These are phyloP conservation scores for Crossoptilon crossoptilon DNA, from an alignment of 2,797 vertebrate genomes.

Conservation along the genomic window DNA sequence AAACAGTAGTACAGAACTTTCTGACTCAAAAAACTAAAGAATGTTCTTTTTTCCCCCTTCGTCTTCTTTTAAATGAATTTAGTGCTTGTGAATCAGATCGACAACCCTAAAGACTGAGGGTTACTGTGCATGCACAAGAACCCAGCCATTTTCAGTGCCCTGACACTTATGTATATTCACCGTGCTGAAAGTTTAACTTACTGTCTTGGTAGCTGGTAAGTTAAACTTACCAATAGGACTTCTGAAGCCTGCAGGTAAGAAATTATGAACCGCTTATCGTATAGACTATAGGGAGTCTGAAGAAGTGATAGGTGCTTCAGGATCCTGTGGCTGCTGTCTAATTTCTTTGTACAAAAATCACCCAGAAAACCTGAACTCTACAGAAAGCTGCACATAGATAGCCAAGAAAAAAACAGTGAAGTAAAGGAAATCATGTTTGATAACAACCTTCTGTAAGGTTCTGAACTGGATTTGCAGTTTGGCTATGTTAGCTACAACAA, in stretches of 20 bases:
- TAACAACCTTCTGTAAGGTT: not conserved
- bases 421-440: not conserved
- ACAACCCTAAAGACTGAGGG: not conserved
- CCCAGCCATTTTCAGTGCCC: not conserved
- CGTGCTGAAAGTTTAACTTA: not conserved
- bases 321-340: not conserved
- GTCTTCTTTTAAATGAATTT: not conserved
- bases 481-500: not conserved
- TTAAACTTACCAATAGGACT: not conserved
- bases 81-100: not conserved
- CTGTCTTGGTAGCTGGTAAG: not conserved
- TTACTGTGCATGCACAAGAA: not conserved
- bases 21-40: constrained; percentile 58
- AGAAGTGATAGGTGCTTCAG: not conserved
- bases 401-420: not conserved
- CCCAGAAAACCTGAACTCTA: not conserved
- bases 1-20: constrained; percentile 35
- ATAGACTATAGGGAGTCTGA: not conserved
- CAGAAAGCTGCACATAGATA: not conserved
- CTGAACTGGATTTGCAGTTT: not conserved
- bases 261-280: not conserved
- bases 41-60: not conserved
- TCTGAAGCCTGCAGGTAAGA: not conserved
- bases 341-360: not conserved
- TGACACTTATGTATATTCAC: rapidly evolving